Percentiles rank a stretch among this genome's conserved stretches.
Conservation (phyloP, 2,113 vertebrate genomes). For the Oncorhynchus clarkii region DNA sequence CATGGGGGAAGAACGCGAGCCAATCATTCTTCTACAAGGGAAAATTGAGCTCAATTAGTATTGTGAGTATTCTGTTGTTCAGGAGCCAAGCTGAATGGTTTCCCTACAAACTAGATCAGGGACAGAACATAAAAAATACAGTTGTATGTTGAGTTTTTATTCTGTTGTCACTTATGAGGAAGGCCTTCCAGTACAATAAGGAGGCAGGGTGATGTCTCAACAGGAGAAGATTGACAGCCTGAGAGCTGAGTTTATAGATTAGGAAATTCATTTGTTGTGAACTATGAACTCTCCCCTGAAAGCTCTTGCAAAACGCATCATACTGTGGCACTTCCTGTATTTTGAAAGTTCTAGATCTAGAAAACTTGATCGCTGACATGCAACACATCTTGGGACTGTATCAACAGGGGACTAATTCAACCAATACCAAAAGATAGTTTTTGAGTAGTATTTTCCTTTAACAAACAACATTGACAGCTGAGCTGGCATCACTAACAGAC, state of each 20-base stretch:
- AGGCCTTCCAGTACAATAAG: neutral
- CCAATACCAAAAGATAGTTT: too few species aligned
- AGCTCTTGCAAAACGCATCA: constrained; percentile 9
- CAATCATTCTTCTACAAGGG: constrained; percentile 34
- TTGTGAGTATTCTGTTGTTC: constrained; percentile 12
- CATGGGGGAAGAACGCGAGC: constrained; percentile 33
- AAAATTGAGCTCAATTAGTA: constrained; percentile 19
- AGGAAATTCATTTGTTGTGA: constrained; percentile 27
- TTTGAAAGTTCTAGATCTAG: too few species aligned
- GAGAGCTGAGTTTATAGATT: constrained; percentile 12
- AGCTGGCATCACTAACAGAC: constrained; percentile 16
- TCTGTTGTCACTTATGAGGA: neutral
- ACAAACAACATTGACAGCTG: constrained; percentile 17
- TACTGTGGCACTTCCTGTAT: too few species aligned
- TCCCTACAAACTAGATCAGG: neutral
- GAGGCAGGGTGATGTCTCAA: neutral
- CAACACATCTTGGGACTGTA: too few species aligned
- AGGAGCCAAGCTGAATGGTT: constrained; percentile 9
- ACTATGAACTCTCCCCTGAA: constrained; percentile 32
- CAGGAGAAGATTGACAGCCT: constrained; percentile 16
- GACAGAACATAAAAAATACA: neutral
- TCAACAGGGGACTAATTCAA: too few species aligned
- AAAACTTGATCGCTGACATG: too few species aligned
- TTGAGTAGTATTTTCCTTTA: neutral
- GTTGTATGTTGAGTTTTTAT: neutral